phyloP scores from a whole-genome alignment of 2,797 vertebrate species.

The Ctenochaetus hawaiiensis region DNA sequence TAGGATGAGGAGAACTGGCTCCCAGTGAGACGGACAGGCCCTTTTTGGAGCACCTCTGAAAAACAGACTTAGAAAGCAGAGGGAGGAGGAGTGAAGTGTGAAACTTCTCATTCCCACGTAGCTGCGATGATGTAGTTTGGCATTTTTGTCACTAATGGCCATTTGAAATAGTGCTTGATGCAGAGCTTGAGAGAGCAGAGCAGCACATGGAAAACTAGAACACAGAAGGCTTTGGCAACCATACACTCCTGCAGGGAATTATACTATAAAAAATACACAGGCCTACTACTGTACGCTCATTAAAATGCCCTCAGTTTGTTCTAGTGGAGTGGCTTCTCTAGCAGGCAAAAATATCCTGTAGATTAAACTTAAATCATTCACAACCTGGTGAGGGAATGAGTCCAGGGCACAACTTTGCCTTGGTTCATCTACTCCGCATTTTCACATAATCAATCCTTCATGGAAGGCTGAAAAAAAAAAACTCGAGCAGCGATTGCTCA shows the following conservation, averaged over 20 bases:
- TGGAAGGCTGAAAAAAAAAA: slow-evolving; percentile 20
- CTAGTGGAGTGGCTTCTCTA: slow-evolving; percentile 37
- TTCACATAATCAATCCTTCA: slow-evolving; percentile 51
- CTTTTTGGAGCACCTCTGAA: slow-evolving; percentile 34
- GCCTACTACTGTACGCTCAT: slow-evolving; percentile 66
- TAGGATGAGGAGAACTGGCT: slow-evolving; percentile 12
- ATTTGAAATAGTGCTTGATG: slow-evolving; percentile 52
- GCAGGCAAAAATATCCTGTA: slow-evolving; percentile 27
- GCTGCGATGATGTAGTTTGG: slow-evolving; percentile 34
- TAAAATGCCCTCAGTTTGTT: slow-evolving; percentile 71
- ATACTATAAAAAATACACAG: slow-evolving; percentile 67
- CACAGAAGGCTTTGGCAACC: slow-evolving; percentile 74
- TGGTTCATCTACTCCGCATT: slow-evolving; percentile 13
- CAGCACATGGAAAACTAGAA: slow-evolving; percentile 70
- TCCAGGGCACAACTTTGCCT: slow-evolving; percentile 25
- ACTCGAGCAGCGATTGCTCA: slow-evolving; percentile 19
- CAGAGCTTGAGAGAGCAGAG: slow-evolving; percentile 25
- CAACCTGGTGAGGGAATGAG: slow-evolving; percentile 28
- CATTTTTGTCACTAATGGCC: slow-evolving; percentile 58
- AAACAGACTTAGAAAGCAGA: slow-evolving; percentile 12
- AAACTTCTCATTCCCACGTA: slow-evolving; percentile 55
- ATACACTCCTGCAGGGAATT: slow-evolving; percentile 70
- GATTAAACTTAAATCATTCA: slow-evolving; percentile 59
- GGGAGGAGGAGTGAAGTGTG: slow-evolving; percentile 51
- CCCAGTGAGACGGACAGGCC: slow-evolving; percentile 33